A percentile compares a stretch with the other conserved stretches of the same genome.
Conservation (phyloP, 2,888 invertebrate genomes). For the Amblyjoppa proteus region DNA sequence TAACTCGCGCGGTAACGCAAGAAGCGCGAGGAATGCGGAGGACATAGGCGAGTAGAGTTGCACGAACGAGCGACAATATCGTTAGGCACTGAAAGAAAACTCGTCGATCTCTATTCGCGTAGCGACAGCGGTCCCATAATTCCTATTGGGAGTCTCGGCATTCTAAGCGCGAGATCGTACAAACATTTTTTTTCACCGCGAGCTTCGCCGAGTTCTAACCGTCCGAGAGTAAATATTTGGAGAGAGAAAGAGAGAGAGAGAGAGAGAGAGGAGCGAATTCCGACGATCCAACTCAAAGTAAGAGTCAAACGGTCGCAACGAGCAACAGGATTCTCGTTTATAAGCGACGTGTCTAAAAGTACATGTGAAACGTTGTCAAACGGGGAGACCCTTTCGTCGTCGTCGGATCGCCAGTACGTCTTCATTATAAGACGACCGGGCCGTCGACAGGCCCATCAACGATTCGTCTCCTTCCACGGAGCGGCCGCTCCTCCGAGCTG, state of each 20-base stretch:
- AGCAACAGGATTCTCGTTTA: slow-evolving; percentile 3
- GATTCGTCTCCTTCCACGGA: background rate
- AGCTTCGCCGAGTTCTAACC: background rate
- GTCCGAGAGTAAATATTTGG: background rate
- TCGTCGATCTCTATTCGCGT: background rate
- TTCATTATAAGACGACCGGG: slow-evolving; percentile 57
- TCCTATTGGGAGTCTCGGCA: background rate
- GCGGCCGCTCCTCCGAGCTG: too few relatives aligned
- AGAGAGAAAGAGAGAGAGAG: too few relatives aligned
- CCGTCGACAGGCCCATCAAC: slow-evolving; percentile 8
- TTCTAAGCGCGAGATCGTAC: background rate
- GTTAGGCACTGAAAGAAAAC: slow-evolving; percentile 11
- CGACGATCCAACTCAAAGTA: background rate
- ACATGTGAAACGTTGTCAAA: slow-evolving; percentile 15
- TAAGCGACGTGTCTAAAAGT: slow-evolving; percentile 55
- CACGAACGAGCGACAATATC: slow-evolving; percentile 14
- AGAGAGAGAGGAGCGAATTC: background rate
- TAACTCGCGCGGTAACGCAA: slow-evolving; percentile 29
- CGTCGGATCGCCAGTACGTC: slow-evolving; percentile 37
- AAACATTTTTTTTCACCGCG: background rate
- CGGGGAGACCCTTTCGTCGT: background rate
- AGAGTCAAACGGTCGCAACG: background rate
- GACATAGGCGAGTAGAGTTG: slow-evolving; percentile 24
- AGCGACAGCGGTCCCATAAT: slow-evolving; percentile 5
- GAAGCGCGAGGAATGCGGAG: slow-evolving; percentile 43